phyloP scores from a whole-genome alignment of 2,888 invertebrate species.

The Brachypterus glaber region DNA sequence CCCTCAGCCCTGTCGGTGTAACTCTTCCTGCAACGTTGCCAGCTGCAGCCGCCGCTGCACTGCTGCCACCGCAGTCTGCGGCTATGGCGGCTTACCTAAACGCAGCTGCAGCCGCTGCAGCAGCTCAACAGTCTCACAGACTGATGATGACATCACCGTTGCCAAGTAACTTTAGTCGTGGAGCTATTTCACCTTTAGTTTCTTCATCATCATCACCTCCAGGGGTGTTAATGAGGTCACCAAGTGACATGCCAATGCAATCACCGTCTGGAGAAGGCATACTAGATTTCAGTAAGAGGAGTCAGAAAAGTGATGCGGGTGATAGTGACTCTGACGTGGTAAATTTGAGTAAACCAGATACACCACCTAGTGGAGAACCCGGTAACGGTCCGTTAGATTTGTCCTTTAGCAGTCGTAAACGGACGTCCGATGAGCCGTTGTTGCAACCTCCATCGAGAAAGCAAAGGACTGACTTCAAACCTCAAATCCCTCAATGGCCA shows the following conservation, averaged over 20 bases:
- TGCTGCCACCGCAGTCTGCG: slow-evolving; percentile 69
- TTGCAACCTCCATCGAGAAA: slow-evolving; percentile 58
- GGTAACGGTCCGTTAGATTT: slow-evolving; percentile 68
- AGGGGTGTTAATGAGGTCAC: slow-evolving; percentile 28
- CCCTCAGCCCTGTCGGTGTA: slow-evolving; percentile 58
- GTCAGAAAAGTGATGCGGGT: slow-evolving; percentile 27
- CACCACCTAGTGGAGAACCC: slow-evolving; percentile 45
- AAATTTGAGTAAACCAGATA: slow-evolving; percentile 59
- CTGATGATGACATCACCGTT: slow-evolving; percentile 57
- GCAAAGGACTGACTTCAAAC: slow-evolving; percentile 60
- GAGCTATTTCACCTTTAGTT: slow-evolving; percentile 58
- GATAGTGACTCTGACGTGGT: slow-evolving; percentile 58
- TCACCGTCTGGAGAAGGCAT: slow-evolving; percentile 51
- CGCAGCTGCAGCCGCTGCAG: slow-evolving; percentile 54
- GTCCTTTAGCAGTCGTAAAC: slow-evolving; percentile 66
- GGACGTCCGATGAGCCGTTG: slow-evolving; percentile 49
- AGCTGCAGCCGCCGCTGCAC: slow-evolving; percentile 52
- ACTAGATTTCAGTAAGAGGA: slow-evolving; percentile 72
- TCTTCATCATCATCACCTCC: slow-evolving; percentile 57
- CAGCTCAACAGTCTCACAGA: slow-evolving; percentile 63
- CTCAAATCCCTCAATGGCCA: slow-evolving; percentile 61
- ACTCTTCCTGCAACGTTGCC: slow-evolving; percentile 58
- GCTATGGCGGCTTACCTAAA: slow-evolving; percentile 75
- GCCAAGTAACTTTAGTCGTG: slow-evolving; percentile 39
- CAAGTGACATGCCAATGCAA: slow-evolving; percentile 44